Evolutionary conservation across 2,113 vertebrate genomes (phyloP).

Genomic region (Bos taurus): ARS-UCD2.0 NC_037350.1:30490001-30490500

Average conservation of each 20-base stretch:
- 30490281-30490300: not conserved
- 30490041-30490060: not conserved
- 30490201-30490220: not conserved
- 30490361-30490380: not conserved
- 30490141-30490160: not conserved
- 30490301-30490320: not conserved
- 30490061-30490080: not conserved
- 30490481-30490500: not conserved
- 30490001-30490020: not conserved
- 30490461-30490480: not conserved
- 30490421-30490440: not conserved
- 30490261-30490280: not conserved
- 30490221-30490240: not conserved
- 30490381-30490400: not conserved
- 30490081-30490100: not conserved
- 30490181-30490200: not conserved
- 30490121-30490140: not conserved
- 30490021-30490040: not conserved
- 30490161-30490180: not conserved
- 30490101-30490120: not conserved
- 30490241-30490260: not conserved
- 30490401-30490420: not conserved
- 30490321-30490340: not conserved
- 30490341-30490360: not conserved
- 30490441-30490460: not conserved